Percentiles rank a stretch among this genome's conserved stretches.
Evolutionary conservation across 2,888 invertebrate genomes (phyloP).

Genomic region (Oscheius sp.): DNA sequence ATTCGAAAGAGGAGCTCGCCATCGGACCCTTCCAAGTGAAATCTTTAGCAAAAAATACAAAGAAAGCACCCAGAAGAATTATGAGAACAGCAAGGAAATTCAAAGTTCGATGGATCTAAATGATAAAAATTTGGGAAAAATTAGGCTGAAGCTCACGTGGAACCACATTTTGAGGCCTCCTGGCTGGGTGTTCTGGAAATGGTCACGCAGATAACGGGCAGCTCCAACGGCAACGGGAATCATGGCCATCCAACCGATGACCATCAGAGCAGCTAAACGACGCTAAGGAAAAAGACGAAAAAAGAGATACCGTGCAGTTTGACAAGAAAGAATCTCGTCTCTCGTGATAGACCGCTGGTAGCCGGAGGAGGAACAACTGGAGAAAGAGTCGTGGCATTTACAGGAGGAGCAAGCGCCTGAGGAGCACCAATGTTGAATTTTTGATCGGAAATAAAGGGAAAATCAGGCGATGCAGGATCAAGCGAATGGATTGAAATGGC

Average conservation of each 20-base stretch:
- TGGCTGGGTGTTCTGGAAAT: slow-evolving; percentile 37
- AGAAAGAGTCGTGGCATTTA: not conserved
- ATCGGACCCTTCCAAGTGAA: slow-evolving; percentile 40
- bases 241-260: slow-evolving; percentile 39
- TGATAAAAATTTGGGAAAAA: too few species aligned
- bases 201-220: slow-evolving; percentile 39
- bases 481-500: slow-evolving; percentile 38
- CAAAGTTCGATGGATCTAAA: slow-evolving; percentile 42
- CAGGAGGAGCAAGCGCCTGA: not conserved
- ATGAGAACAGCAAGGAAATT: slow-evolving; percentile 33
- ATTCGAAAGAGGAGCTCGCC: not conserved
- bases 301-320: slow-evolving; percentile 26
- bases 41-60: slow-evolving; percentile 40
- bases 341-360: slow-evolving; percentile 1
- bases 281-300: not conserved
- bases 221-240: slow-evolving; percentile 34
- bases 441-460: slow-evolving; percentile 40
- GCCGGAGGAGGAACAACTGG: slow-evolving; percentile 2
- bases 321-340: slow-evolving; percentile 25
- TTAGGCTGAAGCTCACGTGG: slow-evolving; percentile 32
- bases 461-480: slow-evolving; percentile 39
- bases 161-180: slow-evolving; percentile 43
- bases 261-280: slow-evolving; percentile 37
- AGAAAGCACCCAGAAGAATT: slow-evolving; percentile 26
- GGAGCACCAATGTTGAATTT: slow-evolving; percentile 33